Evolutionary conservation across 1,140 invertebrate genomes (phyloP), one percentile per base, ranked within the genome.

Genomic region (Vanessa tameamea): DNA sequence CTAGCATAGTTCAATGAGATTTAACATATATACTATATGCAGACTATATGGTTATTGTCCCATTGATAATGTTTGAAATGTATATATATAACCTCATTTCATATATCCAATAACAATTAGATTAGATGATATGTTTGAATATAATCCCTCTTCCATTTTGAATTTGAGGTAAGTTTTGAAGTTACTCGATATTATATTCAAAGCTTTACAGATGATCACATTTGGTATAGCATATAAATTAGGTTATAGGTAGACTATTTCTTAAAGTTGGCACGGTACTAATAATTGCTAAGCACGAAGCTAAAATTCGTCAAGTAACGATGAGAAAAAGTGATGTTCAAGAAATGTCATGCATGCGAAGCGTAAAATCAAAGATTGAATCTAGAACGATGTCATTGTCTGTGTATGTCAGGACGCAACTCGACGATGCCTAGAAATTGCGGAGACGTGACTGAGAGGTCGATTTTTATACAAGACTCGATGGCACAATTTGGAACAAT

Each of bases 371-470:
- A 74, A 64, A 69, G 43, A 55, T 69, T 69, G 65, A 63, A 69
- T 16, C 48, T 47, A n/a, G 47, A 68, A 31, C 66, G 67, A 68
- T 53, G 53, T 72, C 43, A 67, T 50, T 65, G 64, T 55, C 64
- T 57, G 53, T 13, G 57, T 61, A 37, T 61, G 47, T 16, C 48
- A 47, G 59, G 53, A 64, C 57, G 50, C 48, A 74, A 74, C 65
- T 76, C 47, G 55, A 64, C 73, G 71, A 67, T 76, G 69, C 43
- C 75, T 78, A 75, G 77, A 77, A 81, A 81, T 85, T 79, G 77
- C 76, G 51, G 70, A 76, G 75, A 87, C 82, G 83, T 85, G 83
- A 84, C 78, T 65, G 78, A 82, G 75, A 71, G 75, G 61, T 74
- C 48, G 76, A 74, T 78, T 69, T 61, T 77, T 68, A 73, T 76